phyloP scores from a whole-genome alignment of 1,140 invertebrate genomes.

The Lasioglossum baleicum region DNA sequence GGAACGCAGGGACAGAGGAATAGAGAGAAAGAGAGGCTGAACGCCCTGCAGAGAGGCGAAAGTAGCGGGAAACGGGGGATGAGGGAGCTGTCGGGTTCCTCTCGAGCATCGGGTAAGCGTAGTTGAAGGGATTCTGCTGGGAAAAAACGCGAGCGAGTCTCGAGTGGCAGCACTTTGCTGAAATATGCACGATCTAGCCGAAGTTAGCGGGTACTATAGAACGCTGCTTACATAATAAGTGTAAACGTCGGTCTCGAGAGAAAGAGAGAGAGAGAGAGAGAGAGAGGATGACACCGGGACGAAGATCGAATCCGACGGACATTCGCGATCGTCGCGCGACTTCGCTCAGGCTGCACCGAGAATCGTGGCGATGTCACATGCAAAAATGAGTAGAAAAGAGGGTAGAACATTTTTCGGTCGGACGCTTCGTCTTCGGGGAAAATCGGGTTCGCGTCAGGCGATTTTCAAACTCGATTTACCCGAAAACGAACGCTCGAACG shows the following conservation, averaged over 20 bases:
- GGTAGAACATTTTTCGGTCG: too few relatives aligned
- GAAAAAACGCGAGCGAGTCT: constrained; percentile 51
- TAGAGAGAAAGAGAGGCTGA: neutral
- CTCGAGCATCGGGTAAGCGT: constrained; percentile 47
- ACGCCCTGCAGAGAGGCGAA: neutral
- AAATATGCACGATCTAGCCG: constrained; percentile 64
- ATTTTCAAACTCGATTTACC: too few relatives aligned
- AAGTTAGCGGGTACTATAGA: constrained; percentile 61
- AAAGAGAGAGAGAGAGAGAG: neutral
- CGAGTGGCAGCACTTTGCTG: constrained; percentile 58
- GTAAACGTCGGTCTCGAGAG: constrained; percentile 64
- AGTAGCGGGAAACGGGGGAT: neutral
- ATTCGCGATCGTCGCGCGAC: too few relatives aligned
- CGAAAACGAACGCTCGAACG: too few relatives aligned
- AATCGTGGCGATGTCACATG: too few relatives aligned
- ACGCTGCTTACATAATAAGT: constrained; percentile 70
- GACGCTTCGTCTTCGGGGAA: too few relatives aligned
- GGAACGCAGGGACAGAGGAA: neutral
- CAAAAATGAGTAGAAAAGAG: too few relatives aligned
- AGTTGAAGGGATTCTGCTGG: constrained; percentile 53
- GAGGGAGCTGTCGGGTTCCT: constrained; percentile 5
- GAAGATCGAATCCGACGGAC: too few relatives aligned
- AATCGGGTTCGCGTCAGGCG: too few relatives aligned
- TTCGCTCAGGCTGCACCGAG: too few relatives aligned
- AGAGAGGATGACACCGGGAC: too few relatives aligned